Percentiles rank a stretch among this genome's conserved stretches.
Conservation (phyloP, 2,888 invertebrate genomes). For the Tipula helvola region DNA sequence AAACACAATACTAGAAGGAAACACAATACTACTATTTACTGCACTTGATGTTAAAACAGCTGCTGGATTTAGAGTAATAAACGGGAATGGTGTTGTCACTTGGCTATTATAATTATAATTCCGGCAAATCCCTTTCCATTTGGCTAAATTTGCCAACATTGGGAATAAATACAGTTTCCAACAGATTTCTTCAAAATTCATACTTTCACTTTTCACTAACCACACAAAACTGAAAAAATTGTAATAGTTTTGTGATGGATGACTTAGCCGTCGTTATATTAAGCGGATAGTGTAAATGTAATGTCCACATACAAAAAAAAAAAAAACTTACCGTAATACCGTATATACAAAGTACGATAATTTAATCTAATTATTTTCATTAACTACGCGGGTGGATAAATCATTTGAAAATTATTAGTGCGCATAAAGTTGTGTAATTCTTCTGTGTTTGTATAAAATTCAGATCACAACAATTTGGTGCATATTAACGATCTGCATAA, state of each 20-base stretch:
- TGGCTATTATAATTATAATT: constrained; percentile 18
- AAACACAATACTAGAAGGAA: constrained; percentile 13
- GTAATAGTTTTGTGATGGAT: background rate
- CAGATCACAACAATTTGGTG: background rate
- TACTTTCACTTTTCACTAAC: constrained; percentile 13
- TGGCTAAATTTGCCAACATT: constrained; percentile 31
- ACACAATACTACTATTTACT: constrained; percentile 11
- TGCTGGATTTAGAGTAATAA: constrained; percentile 24
- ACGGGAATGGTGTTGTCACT: constrained; percentile 24
- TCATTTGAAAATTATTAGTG: background rate
- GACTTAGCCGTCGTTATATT: background rate
- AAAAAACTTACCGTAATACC: background rate
- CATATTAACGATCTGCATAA: background rate
- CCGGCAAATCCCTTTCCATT: constrained; percentile 31
- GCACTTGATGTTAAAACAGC: constrained; percentile 18
- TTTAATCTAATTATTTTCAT: background rate
- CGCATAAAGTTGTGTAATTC: background rate
- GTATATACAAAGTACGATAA: background rate
- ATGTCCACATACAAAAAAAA: background rate
- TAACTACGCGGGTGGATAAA: background rate
- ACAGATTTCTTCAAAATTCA: constrained; percentile 30
- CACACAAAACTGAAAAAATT: background rate
- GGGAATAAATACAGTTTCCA: constrained; percentile 33
- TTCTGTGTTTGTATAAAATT: background rate
- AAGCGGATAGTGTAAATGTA: background rate